Evolutionary conservation across 2,888 invertebrate genomes (phyloP).

Genomic region (Athripsodes cinereus): DNA sequence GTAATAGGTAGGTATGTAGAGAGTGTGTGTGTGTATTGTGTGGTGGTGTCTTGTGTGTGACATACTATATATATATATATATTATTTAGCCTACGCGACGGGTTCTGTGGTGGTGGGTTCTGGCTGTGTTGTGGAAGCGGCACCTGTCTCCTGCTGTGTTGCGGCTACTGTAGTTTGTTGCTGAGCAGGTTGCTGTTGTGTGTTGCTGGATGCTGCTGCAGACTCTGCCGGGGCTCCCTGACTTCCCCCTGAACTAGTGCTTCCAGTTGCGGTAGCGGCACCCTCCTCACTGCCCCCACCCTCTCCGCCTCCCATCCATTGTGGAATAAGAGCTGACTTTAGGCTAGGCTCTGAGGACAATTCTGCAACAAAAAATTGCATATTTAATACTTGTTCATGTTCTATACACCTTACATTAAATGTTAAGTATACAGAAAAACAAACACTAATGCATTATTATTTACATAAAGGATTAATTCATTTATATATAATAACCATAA

Average conservation of each 20-base stretch:
- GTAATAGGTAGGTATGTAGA: not conserved
- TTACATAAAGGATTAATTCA: too few species aligned
- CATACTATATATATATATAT: too few species aligned
- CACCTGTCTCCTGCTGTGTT: not conserved
- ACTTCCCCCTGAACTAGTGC: not conserved
- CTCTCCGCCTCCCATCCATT: conserved; percentile 21
- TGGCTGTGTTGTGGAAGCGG: not conserved
- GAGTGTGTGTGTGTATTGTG: not conserved
- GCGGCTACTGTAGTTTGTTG: conserved; percentile 1
- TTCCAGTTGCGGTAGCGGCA: conserved; percentile 10
- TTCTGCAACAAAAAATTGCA: conserved; percentile 13
- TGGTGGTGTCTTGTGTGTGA: not conserved
- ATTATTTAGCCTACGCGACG: not conserved
- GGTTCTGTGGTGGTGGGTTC: not conserved
- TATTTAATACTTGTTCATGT: too few species aligned
- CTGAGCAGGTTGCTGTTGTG: not conserved
- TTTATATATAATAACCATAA: too few species aligned
- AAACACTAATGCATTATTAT: too few species aligned
- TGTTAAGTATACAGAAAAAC: not conserved
- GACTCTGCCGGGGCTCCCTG: not conserved
- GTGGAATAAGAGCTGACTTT: conserved; percentile 21
- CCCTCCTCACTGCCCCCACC: conserved; percentile 7
- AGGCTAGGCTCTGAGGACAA: conserved; percentile 20
- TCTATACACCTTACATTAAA: too few species aligned
- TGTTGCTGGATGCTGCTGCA: not conserved